Conservation (phyloP, 2,888 invertebrate genomes). For the Arctia plantaginis region DNA sequence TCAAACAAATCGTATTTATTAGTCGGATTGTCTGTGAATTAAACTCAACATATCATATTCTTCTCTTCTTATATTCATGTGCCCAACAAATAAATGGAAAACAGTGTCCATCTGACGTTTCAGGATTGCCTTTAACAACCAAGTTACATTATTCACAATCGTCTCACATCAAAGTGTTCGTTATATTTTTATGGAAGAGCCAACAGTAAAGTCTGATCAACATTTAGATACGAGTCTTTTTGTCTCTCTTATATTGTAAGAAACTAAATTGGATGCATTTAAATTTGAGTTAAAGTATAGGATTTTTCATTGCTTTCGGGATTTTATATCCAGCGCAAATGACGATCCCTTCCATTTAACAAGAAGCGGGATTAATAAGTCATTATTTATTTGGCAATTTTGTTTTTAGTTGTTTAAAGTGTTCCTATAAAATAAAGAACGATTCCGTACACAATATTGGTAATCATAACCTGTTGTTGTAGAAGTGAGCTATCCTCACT, state of each 20-base stretch:
- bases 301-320: background rate
- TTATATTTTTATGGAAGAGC: slow-evolving; percentile 50
- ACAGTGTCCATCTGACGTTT: slow-evolving; percentile 49
- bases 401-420: too few species aligned
- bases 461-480: too few species aligned
- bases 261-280: slow-evolving; percentile 9
- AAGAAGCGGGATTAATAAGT: background rate
- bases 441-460: too few species aligned
- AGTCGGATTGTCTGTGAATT: background rate
- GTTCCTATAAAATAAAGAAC: too few species aligned
- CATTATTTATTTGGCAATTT: too few species aligned
- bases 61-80: slow-evolving; percentile 30
- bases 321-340: too few species aligned
- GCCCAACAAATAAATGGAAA: slow-evolving; percentile 46
- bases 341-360: background rate
- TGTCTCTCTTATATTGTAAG: slow-evolving; percentile 23
- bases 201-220: slow-evolving; percentile 44
- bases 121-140: slow-evolving; percentile 43
- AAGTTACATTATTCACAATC: slow-evolving; percentile 51
- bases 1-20: background rate
- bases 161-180: slow-evolving; percentile 48
- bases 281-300: background rate
- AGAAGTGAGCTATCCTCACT: too few species aligned
- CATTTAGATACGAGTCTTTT: slow-evolving; percentile 44
- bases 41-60: background rate